These are phyloP conservation scores for Ptilonorhynchus violaceus DNA, from an alignment of 2,113 vertebrate genomes.

Conservation along the genomic window DNA sequence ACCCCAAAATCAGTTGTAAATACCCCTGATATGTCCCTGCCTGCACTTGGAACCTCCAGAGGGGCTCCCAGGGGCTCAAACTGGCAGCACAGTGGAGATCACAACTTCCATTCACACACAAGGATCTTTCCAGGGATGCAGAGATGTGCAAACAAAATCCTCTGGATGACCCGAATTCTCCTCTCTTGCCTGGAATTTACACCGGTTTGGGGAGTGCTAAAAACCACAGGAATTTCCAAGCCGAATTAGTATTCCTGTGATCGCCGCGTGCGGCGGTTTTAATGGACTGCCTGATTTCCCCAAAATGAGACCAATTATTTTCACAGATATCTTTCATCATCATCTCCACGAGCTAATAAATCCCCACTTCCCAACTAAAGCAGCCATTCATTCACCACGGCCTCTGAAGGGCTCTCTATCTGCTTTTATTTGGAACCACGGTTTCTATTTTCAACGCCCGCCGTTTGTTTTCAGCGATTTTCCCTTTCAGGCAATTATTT, in stretches of 20 bases:
- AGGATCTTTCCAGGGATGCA: fast-evolving
- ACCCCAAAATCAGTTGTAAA: neutral
- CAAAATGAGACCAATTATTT: slow-evolving; percentile 46
- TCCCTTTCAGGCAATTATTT: slow-evolving; percentile 19
- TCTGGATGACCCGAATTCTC: neutral
- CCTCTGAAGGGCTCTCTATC: neutral
- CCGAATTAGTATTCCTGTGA: neutral
- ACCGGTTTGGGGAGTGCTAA: neutral
- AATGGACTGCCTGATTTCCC: slow-evolving; percentile 12
- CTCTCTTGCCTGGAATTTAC: neutral
- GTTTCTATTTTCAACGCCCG: neutral
- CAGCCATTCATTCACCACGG: neutral
- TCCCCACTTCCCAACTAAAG: neutral
- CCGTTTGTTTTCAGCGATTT: neutral
- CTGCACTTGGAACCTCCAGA: fast-evolving
- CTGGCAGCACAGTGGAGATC: fast-evolving
- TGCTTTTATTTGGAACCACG: slow-evolving; percentile 16
- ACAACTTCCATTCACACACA: fast-evolving
- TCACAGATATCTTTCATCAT: neutral
- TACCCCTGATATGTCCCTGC: no score
- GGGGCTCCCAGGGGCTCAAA: neutral
- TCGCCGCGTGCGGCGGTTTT: neutral
- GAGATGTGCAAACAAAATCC: neutral
- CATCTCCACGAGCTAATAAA: slow-evolving; percentile 23
- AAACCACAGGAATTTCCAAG: neutral